Evolutionary conservation across 2,113 vertebrate species (phyloP).

Genomic region (Xenopus tropicalis): UCB_Xtro_10.0 CM004444.2:5368501-5369000

Average conservation of each 20-base stretch:
- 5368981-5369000: constrained; percentile 44
- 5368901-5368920: too few species aligned
- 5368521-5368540: background rate
- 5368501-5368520: background rate
- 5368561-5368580: too few species aligned
- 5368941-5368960: too few species aligned
- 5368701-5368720: constrained; percentile 66
- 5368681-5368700: constrained; percentile 42
- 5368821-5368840: constrained; percentile 41
- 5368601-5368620: too few species aligned
- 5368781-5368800: constrained; percentile 61
- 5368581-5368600: too few species aligned
- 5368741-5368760: constrained; percentile 63
- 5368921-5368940: constrained; percentile 44
- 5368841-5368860: constrained; percentile 41
- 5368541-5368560: background rate
- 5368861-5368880: constrained; percentile 44
- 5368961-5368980: too few species aligned
- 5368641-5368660: too few species aligned
- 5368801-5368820: constrained; percentile 58
- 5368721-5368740: constrained; percentile 67
- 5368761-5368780: constrained; percentile 57
- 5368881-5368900: constrained; percentile 23
- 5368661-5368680: constrained; percentile 22
- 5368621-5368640: too few species aligned